Conservation (phyloP, 2,797 vertebrate species). For the Podargus strigoides region DNA sequence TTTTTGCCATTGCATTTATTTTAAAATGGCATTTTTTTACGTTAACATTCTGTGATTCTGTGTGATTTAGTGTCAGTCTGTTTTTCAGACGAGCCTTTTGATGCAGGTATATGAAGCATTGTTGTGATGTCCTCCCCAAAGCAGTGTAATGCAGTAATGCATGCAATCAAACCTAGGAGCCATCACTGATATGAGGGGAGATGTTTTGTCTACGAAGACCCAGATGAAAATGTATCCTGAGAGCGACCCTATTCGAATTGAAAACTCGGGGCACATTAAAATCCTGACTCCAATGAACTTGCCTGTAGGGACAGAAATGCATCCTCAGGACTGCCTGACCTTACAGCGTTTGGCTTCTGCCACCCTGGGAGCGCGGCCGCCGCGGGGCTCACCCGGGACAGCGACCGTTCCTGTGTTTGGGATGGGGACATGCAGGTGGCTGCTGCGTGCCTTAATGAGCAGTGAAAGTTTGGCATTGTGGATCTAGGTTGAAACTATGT, state of each 20-base stretch:
- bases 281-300: not conserved
- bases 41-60: too few relatives aligned
- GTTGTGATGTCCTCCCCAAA: not conserved
- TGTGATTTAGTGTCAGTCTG: not conserved
- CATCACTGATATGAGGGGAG: not conserved
- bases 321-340: not conserved
- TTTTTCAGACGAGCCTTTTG: not conserved
- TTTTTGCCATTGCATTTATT: not conserved
- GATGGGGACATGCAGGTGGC: not conserved
- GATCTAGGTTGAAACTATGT: not conserved
- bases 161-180: not conserved
- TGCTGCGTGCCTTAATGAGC: accelerated
- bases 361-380: accelerated
- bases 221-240: not conserved
- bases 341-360: not conserved
- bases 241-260: not conserved
- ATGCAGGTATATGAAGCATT: not conserved
- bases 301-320: not conserved
- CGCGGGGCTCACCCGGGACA: accelerated
- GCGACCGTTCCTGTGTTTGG: not conserved
- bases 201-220: not conserved
- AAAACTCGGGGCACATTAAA: not conserved
- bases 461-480: not conserved
- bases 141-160: not conserved
- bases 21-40: not conserved